Conservation (phyloP, 2,113 vertebrate genomes). For the Columba janthina region DNA sequence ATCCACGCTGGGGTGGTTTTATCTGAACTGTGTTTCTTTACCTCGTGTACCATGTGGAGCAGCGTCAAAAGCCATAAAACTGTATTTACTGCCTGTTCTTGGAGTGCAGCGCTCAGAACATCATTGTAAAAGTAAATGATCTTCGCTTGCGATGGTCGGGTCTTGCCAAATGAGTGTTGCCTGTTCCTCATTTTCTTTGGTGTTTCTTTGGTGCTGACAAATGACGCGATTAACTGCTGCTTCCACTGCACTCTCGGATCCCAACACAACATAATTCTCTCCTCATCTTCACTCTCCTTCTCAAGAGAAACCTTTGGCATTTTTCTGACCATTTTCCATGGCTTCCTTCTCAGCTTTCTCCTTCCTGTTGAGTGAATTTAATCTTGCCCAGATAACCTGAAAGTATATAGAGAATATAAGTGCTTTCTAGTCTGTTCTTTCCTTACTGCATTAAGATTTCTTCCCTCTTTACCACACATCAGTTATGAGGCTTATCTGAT, state of each 20-base stretch:
- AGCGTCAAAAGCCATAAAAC: background rate
- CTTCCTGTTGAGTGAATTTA: background rate
- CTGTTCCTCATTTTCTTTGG: background rate
- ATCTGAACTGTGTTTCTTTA: background rate
- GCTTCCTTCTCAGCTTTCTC: background rate
- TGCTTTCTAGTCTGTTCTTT: background rate
- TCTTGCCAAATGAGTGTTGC: background rate
- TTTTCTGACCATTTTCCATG: background rate
- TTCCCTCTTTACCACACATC: background rate
- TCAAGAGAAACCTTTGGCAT: background rate
- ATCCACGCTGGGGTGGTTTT: background rate
- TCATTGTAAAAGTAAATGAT: background rate
- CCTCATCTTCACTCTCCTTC: background rate
- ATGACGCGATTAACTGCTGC: background rate
- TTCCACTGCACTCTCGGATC: background rate
- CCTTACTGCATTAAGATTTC: background rate
- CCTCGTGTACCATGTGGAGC: background rate
- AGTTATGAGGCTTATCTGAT: background rate
- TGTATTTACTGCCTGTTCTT: background rate
- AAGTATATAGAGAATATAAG: rapidly evolving
- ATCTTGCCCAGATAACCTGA: background rate
- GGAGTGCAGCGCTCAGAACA: background rate
- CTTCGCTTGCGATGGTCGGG: background rate
- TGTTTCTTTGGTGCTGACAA: constrained; percentile 11
- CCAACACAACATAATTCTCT: background rate